Evolutionary conservation across 1,140 invertebrate genomes (phyloP), one percentile per base, ranked within the genome.

Genomic region (Palaemon carinicauda): DNA sequence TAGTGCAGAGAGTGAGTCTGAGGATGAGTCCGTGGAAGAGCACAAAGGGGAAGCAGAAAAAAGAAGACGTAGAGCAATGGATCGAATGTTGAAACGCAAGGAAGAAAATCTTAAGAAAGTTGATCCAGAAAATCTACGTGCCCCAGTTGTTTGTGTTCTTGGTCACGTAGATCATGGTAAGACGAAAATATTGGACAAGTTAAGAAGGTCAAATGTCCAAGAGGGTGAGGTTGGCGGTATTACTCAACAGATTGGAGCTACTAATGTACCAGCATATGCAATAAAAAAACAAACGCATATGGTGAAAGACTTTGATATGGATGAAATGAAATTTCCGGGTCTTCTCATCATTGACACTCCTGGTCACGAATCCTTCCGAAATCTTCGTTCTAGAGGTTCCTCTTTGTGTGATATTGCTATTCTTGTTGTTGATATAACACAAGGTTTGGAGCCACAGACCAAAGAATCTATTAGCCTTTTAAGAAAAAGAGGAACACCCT

Each of bases 101-200:
- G 94, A 96, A 90, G 95, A 95, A 15, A 96, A 96, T 53, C 96
- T 98, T 90, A 96, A 95, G 89, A 96, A 96, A 88, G 94, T 94
- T 90, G 93, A 92, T 4, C 90, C 95, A 9, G 96, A 98, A 81
- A 93, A 95, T 78, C 93, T 99, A 1, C 93, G 99, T 83, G 97
- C 98, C 0, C 97, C 98, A 14, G 97, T 99, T 27, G 98, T 89
- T 31, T 99, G 98, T 92, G 98, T 99, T 0, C 92, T 99, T 2
- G 99, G 99, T n/a, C 99, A 99, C 91, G 99, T 99, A 52, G 99
- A 99, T 93, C 99, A 99, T 0, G 98, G 92, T 1, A 99, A 99
- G 94, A 99, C 99, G 0, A 99, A 99, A 92, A 99, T 99, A 90
- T 92, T 99, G 60, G 99, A 99, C 91, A 99, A 99, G 92, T 92